Base-by-base conservation (phyloP, 2,888 invertebrate species). In the Pristionchus fissidentatus region DNA sequence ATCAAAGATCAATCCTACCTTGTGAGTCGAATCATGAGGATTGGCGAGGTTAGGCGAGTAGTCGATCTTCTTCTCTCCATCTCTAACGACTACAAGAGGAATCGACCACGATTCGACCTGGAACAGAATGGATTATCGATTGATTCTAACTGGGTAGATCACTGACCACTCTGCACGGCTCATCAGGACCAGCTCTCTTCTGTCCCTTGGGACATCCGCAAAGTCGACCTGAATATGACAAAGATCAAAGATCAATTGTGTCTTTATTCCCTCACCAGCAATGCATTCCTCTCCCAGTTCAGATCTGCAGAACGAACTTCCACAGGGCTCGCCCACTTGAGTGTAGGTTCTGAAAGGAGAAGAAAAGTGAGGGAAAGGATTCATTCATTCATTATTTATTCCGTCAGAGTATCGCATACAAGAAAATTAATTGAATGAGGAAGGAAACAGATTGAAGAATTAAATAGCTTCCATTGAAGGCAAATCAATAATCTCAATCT, bases 281-380 rank as follows among this genome's bases (percentile, higher is more conserved):
- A 92, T 87, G 85, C 92, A 92, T 62, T 90, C 87, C 83, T 91
- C 92, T 49, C 92, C 92, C 22, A 92, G 87, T 38, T 89, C 91
- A 13, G 84, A 73, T 19, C 88, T 86, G 84, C 92, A 92, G 84
- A 89, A 85, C 0, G 84, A 84, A 55, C 57, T 82, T 43, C 90
- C 91, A 84, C 91, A 92, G 19, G 88, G 86, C 22, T 83, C 85
- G 35, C 90, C 90, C 84, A 85, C 85, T 80, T 85, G 79, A 19
- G 79, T 78, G 46, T 62, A 70, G 10, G 84, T 55, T 41, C 83
- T 79, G 57, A 35, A 60, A 19, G 29, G 38, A 66, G 32, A 13
- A n/a, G n/a, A n/a, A n/a, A n/a, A 62, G n/a, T 22, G n/a, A n/a
- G n/a, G 49, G 19, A 49, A 49, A 49, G 13, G 49, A 15, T 15